Evolutionary conservation across 1,140 invertebrate genomes (phyloP), one percentile per base, ranked within the genome.

Genomic region (Zaprionus vittiger): DNA sequence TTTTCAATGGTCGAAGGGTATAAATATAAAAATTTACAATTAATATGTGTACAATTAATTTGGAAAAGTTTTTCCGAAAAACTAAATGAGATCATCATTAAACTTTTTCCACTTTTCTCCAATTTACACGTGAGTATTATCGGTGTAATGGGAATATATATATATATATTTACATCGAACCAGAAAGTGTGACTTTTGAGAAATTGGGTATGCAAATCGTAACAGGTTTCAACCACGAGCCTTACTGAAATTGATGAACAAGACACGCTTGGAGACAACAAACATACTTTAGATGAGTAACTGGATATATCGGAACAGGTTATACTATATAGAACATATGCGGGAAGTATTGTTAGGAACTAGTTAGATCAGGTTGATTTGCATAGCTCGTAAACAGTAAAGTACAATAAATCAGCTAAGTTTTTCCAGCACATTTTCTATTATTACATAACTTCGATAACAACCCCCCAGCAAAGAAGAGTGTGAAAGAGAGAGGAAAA

Each of bases 381-480:
- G 47, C 47, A 52, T 52, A 52, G 47, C 20, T 52, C 2, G 47
- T 52, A 52, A 49, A 49, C 44, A 49, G 44, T 12, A 17, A 17
- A 17, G 6, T 7, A 9, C 41, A 9, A 47, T 47, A 20, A 49
- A 20, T 49, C 17, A 52, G 20, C 11, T 12, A n/a, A 22, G 20
- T 9, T 41, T 41, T 41, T n/a, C 38, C 38, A 41, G 38, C 38
- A 41, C 9, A 47, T 47, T 52, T 52, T 52, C 47, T 12, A 52
- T 4, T 7, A 52, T 52, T 52, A 52, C 11, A 24, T 52, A 52
- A 52, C 47, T 59, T 49, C 17, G 28, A 9, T 38, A 67, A 56
- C 57, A 62, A 65, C 66, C 67, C 59, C n/a, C 34, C 24, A 14
- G 0, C 24, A 9, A n/a, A 38, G 31, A 14, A 14, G 37, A 83